phyloP scores from a whole-genome alignment of 2,113 vertebrate species.

The Formicarius rufipectus region DNA sequence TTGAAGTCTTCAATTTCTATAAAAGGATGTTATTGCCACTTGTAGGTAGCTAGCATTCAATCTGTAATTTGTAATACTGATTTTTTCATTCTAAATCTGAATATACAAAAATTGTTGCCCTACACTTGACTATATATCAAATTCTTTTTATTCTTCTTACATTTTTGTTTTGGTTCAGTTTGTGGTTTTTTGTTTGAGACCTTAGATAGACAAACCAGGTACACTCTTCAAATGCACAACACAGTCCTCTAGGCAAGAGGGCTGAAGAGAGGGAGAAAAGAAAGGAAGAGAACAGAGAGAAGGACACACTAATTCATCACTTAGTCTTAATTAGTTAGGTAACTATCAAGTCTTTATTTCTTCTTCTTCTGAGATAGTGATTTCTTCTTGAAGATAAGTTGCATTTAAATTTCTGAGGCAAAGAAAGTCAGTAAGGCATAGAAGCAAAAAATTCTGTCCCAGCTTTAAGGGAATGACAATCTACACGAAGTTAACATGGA shows the following conservation, averaged over 20 bases:
- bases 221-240: neutral
- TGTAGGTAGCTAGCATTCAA: fast-evolving
- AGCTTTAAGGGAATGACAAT: neutral
- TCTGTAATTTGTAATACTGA: neutral
- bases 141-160: neutral
- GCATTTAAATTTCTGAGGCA: neutral
- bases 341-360: neutral
- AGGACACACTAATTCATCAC: neutral
- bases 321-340: neutral
- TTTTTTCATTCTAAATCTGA: neutral
- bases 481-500: neutral
- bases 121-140: neutral
- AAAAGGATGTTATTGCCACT: neutral
- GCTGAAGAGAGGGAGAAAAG: neutral
- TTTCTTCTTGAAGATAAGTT: neutral
- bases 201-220: neutral
- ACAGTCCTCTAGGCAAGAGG: neutral
- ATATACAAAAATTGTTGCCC: neutral
- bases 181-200: neutral
- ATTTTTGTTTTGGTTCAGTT: neutral
- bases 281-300: neutral
- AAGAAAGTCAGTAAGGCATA: neutral
- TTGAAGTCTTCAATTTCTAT: neutral
- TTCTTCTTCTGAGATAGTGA: neutral
- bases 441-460: neutral